Evolutionary conservation across 2,888 invertebrate genomes (phyloP), one percentile per base, ranked within the genome.

Genomic region (Leucoma salicis): DNA sequence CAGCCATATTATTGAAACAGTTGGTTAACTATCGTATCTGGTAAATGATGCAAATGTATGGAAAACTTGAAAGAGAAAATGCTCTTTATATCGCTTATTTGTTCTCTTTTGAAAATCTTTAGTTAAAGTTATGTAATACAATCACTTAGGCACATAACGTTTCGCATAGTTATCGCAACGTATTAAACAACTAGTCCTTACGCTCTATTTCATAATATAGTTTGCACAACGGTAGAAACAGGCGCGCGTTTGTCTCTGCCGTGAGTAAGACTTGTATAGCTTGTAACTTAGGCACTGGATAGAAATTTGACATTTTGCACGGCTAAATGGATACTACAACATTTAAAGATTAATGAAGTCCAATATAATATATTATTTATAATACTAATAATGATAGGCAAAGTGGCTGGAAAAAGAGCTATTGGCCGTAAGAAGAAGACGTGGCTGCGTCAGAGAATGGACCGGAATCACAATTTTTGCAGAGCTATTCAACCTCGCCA

Each of bases 11-110:
- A 74, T 78, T 71, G 65, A 69, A 75, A 81, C 82, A 58, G 76
- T 84, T 81, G 73, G 80, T 81, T 78, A 81, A 82, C 78, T 78
- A 78, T 80, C 77, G 74, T 70, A 78, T 79, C 76, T 78, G 74
- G 75, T 62, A 66, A 66, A 63, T 74, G 73, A 67, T 74, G 76
- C 70, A 75, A 78, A 81, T 72, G 62, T 77, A 77, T 75, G 70
- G 74, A 70, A 75, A 78, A 78, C 71, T 77, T 58, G 64, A 71
- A 70, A 49, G 54, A 73, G 68, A 78, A 71, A 73, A 74, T 72
- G 64, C n/a, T 27, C 47, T 57, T 44, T 37, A 63, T 53, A 29
- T 39, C 41, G 29, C 48, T 59, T 54, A 53, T 63, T 57, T 66
- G 65, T 64, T n/a, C n/a, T n/a, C n/a, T n/a, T n/a, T 64, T 55